Conservation (phyloP, 2,888 invertebrate genomes). For the Stenchaetothrips biformis region DNA sequence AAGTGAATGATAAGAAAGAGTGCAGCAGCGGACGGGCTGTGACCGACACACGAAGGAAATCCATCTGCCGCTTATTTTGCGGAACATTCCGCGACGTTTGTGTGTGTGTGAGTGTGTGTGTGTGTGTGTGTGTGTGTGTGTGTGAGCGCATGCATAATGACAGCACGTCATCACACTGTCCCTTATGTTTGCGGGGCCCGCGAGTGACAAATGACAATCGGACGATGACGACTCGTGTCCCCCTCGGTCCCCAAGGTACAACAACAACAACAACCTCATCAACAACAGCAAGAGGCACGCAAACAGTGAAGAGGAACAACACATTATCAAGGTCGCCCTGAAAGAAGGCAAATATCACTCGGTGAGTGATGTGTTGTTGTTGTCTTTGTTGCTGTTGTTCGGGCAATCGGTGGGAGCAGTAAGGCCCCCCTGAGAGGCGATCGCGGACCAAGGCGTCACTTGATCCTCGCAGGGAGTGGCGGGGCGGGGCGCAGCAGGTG, state of each 20-base stretch:
- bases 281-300: background rate
- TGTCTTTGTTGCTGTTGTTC: background rate
- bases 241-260: background rate
- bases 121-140: background rate
- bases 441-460: background rate
- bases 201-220: constrained; percentile 11
- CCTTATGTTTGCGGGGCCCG: background rate
- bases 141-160: too few species aligned
- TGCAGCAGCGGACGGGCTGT: background rate
- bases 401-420: background rate
- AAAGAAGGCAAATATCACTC: background rate
- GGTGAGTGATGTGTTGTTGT: background rate
- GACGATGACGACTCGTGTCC: background rate
- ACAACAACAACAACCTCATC: background rate
- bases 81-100: background rate
- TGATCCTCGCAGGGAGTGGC: background rate
- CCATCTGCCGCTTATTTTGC: constrained; percentile 1
- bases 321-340: too few species aligned
- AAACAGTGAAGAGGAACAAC: too few species aligned
- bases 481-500: background rate
- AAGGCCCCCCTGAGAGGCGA: too few species aligned
- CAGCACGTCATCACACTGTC: background rate
- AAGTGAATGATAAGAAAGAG: too few species aligned
- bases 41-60: background rate
- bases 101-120: background rate